Evolutionary conservation across 1,140 invertebrate genomes (phyloP), one percentile per base, ranked within the genome.

Genomic region (Sinella curviseta): DNA sequence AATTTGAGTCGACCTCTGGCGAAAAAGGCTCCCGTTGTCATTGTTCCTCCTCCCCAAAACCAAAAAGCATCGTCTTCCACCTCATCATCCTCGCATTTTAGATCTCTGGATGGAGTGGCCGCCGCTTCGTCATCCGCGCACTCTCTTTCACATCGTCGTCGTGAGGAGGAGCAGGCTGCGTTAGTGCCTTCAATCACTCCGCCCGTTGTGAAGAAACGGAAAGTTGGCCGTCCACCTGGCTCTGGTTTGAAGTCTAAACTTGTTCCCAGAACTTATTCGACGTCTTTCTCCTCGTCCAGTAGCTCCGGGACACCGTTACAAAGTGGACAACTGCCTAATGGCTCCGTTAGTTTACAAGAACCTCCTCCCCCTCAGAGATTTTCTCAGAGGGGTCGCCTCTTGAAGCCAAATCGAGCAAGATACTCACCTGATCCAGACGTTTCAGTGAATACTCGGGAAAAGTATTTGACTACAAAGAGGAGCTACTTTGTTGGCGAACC

Each of bases 321-420:
- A 60, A 60, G 8, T 8, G 57, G 12, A 17, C 17, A 48, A 26
- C 24, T 60, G 57, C 8, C 8, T n/a, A 60, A 48, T 8, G 20
- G 20, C 20, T 20, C 39, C 39, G 8, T 12, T 12, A 20, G 8
- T 48, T 20, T 48, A 20, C 39, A 48, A 48, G 39, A 8, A 48
- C 39, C 39, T 20, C 39, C 39, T 12, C 39, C 39, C 8, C 39
- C 39, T 20, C 39, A 48, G 24, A 70, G 24, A 70, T 70, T 70
- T 70, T 70, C 65, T 24, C 8, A 70, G n/a, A 2, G 65, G 31
- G 65, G 65, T 17, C 65, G 65, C n/a, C 30, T 70, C 26, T n/a
- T 70, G 30, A 70, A 70, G 31, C 65, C 65, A 70, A 70, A 70
- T 33, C 26, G 65, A 31, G 65, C 65, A 2, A 70, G 65, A 70